Base-by-base conservation (phyloP, 2,797 vertebrate species). In the Aulostomus chinensis region DNA sequence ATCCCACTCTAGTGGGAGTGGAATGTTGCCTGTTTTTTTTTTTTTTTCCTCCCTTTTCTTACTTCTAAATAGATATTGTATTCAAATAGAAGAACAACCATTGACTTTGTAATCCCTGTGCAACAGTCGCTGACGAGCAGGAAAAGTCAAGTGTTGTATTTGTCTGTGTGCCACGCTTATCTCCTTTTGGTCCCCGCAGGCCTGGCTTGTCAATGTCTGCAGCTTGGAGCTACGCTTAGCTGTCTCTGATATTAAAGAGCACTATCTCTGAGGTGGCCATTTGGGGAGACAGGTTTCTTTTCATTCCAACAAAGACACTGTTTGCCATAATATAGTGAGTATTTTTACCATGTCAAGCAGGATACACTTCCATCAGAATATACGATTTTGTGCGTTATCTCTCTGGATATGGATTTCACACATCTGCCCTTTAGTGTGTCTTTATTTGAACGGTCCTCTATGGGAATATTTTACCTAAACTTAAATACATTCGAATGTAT, bases 61-160 rank as follows among this genome's bases (percentile, higher is more conserved):
- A 67, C 62, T 67, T 68, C 80, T 85, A 88, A 92, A 92, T 81
- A 89, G 78, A 90, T 88, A 85, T 85, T 89, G 66, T 88, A 94
- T 94, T 94, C 90, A 93, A 94, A 93, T 87, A 81, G 73, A 91
- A 91, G 86, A 80, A 54, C 86, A 74, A 67, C 76, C 87, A 87
- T 84, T 90, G 93, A 92, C 88, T 92, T 85, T 80, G 49, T 88
- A 93, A 90, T 93, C 93, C 93, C 91, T 31, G 79, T 84, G 91
- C 86, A 88, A 80, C 85, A 80, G 87, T 82, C 87, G 88, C 86
- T 80, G 74, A 72, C 62, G 88, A 90, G 32, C 58, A 87, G 86
- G 77, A 87, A 86, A 91, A 94, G 92, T 92, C 90, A 93, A 91
- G 86, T 81, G 70, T 75, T 84, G 86, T 88, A 83, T 94, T 95